Conservation (phyloP, 2,113 vertebrate genomes). For the Oryzias javanicus region DNA sequence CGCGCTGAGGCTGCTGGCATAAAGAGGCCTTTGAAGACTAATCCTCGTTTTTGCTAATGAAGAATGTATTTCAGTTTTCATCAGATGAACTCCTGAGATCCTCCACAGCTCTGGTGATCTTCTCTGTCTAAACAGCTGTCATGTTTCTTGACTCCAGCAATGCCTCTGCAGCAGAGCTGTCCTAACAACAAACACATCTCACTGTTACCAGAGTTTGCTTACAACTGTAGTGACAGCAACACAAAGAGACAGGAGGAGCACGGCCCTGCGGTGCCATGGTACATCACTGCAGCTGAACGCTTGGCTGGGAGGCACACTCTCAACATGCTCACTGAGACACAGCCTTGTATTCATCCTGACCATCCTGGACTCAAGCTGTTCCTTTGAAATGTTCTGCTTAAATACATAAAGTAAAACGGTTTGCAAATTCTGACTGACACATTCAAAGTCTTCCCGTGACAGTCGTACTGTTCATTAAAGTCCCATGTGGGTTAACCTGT, state of each 20-base stretch:
- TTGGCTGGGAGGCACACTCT: constrained; percentile 30
- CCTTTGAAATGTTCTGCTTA: constrained; percentile 57
- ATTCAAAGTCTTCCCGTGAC: constrained; percentile 58
- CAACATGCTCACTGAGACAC: constrained; percentile 16
- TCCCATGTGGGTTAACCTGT: too few species aligned
- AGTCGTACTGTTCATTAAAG: constrained; percentile 56
- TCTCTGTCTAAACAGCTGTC: constrained; percentile 56
- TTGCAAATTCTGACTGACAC: constrained; percentile 54
- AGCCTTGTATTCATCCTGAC: constrained; percentile 62
- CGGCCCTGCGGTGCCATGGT: constrained; percentile 58
- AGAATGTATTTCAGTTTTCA: not conserved
- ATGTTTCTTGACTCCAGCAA: constrained; percentile 50
- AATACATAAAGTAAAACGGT: constrained; percentile 55
- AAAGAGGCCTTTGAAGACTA: too few species aligned
- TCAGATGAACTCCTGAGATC: constrained; percentile 11
- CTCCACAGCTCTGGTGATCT: constrained; percentile 14
- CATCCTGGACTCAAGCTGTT: constrained; percentile 49
- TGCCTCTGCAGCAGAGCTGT: constrained; percentile 41
- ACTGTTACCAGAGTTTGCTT: constrained; percentile 36
- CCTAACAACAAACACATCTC: constrained; percentile 48
- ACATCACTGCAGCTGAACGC: constrained; percentile 63
- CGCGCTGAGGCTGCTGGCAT: too few species aligned
- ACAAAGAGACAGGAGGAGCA: constrained; percentile 64
- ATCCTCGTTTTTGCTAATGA: too few species aligned
- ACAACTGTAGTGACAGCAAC: constrained; percentile 56